Evolutionary conservation across 2,797 vertebrate genomes (phyloP), one percentile per base, ranked within the genome.

Genomic region (Tenualosa ilisha): DNA sequence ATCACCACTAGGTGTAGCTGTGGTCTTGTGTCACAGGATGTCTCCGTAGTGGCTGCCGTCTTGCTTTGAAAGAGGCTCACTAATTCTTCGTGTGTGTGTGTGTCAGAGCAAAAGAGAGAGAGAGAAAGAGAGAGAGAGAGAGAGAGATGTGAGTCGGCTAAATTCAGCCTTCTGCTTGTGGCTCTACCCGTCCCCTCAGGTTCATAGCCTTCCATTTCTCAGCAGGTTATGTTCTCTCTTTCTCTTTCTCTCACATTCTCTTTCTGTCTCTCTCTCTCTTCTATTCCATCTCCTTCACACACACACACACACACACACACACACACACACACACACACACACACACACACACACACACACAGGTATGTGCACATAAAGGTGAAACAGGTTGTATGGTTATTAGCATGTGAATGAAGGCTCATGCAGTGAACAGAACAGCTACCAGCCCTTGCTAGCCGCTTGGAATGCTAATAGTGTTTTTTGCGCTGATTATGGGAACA

Each of bases 291-390:
- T 65, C 63, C 9, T 11, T 31, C 59, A n/a, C 20, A 81, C 24
- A 63, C 68, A 75, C 68, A 75, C 68, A 75, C 68, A 75, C 68
- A 75, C 68, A 75, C 26, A 43, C 68, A 75, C 68, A 75, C 68
- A 75, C 68, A 75, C 68, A 75, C 68, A 75, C 68, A 75, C 68
- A 75, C 68, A 75, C 68, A 75, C 68, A 75, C 68, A 75, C 68
- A 75, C 68, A 75, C 68, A 75, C 68, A 75, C 68, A 75, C 68
- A 75, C 31, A 40, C 31, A 75, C 68, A 75, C 68, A 75, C 68
- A 75, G 3, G 31, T 1, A 72, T 9, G 13, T 15, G 2, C 11
- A 37, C 72, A 46, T 43, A 79, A 46, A 79, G 72, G 72, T 79
- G 72, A 79, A 79, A 79, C 72, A 79, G 72, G 37, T 79, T 79